Base-by-base conservation (phyloP, 2,888 invertebrate species). In the Leptura quadrifasciata region DNA sequence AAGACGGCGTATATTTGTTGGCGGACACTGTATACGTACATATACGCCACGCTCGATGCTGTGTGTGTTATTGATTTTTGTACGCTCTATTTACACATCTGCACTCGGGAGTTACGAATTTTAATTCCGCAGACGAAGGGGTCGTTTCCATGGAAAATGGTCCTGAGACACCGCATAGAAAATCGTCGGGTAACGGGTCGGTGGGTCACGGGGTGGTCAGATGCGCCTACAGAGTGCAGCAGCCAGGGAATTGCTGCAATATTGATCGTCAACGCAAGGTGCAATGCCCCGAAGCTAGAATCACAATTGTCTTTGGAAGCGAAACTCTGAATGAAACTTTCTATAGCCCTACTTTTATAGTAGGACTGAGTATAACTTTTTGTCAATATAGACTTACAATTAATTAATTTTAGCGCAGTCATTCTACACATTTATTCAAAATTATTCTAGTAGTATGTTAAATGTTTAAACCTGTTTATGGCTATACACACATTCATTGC, bases 241-340 rank as follows among this genome's bases (percentile, higher is more conserved):
- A n/a, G n/a, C 47, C 47, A 47, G 47, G n/a, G 47, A 47, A 47
- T 47, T n/a, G 47, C 47, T 47, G 47, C 47, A 47, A 47, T 47
- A 47, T 47, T 47, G 47, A 47, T 47, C 47, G 5, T n/a, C 15
- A n/a, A n/a, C n/a, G 47, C 15, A 47, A n/a, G 47, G 47, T 47
- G 47, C 47, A 47, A 47, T 47, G 47, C 47, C 47, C 47, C 47
- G 5, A 47, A 47, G 47, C 47, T n/a, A n/a, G 47, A 47, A n/a
- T 47, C n/a, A 47, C 47, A 47, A 47, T 47, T 47, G n/a, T 47
- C n/a, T n/a, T 47, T 47, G 47, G 6, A 47, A 47, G 17, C 47
- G 5, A 47, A 47, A 47, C 39, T 12, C n/a, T 47, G 47, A 47
- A 47, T 47, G 47, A 12, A 12, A n/a, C 47, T 47, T 12, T 47